Base-by-base conservation (phyloP, 1,140 invertebrate genomes). In the Asobara japonica region DNA sequence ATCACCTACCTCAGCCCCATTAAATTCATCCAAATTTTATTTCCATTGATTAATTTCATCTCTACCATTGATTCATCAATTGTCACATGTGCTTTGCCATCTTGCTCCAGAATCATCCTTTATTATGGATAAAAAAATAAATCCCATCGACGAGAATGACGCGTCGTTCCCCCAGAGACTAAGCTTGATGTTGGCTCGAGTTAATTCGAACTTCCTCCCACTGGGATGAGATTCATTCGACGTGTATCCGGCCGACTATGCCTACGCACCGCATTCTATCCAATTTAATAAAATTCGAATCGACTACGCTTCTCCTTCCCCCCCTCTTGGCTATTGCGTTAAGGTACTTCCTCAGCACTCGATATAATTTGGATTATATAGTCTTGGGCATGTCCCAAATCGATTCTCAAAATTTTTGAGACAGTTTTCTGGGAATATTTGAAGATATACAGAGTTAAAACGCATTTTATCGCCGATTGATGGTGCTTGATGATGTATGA, bases 171-270 rank as follows among this genome's bases (percentile, higher is more conserved):
- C 74, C 77, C 65, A 66, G 66, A 76, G 71, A 76, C 75, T 25
- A 13, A 38, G 31, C 51, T 62, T 36, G 68, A 61, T 70, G 29
- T 38, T 62, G 68, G 74, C 77, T 82, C 77, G 66, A 79, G 78
- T 79, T 87, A 86, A 87, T 87, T 86, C 79, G 76, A 83, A 86
- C 86, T 86, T 87, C 86, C 84, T 87, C 78, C 81, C 75, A 76
- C 71, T 81, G 80, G 83, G 60, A 86, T 86, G 84, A 86, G 84
- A 87, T 87, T 87, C 84, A 86, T 85, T 87, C 82, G 75, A 77
- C 81, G 81, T 82, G 84, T 85, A 86, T 87, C 85, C 84, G 84
- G 84, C 80, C 60, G 29, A 7, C 72, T 75, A 79, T 76, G 78
- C 83, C 83, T 81, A 85, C 83, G 83, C 80, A 81, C 73, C 79